Percentiles rank a stretch among this genome's conserved stretches.
Evolutionary conservation across 2,888 invertebrate genomes (phyloP).

Genomic region (Euspilapteryx auroguttella): DNA sequence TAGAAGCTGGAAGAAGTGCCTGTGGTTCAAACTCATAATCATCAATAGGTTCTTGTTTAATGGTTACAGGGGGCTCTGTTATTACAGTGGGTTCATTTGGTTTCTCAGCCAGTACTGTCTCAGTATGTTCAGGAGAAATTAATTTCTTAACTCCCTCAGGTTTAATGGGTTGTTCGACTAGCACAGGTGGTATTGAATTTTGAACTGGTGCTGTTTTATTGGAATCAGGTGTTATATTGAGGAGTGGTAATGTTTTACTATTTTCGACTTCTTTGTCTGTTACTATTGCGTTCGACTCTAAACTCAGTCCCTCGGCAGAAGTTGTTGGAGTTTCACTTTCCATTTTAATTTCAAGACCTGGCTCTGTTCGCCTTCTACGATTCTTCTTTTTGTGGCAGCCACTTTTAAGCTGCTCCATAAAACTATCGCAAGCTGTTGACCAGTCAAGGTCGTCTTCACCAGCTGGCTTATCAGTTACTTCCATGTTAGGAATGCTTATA

Average conservation of each 20-base stretch:
- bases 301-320: background rate
- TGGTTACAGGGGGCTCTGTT: background rate
- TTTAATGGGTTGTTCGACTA: no score
- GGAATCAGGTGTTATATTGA: no score
- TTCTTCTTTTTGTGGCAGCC: constrained; percentile 61
- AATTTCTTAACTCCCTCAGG: background rate
- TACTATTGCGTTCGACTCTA: background rate
- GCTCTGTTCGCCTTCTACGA: constrained; percentile 56
- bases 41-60: constrained; percentile 37
- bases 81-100: background rate
- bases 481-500: constrained; percentile 14
- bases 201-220: no score
- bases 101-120: background rate
- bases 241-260: no score
- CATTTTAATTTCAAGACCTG: no score
- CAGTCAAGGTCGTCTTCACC: constrained; percentile 55
- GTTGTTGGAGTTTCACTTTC: background rate
- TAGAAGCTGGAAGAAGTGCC: constrained; percentile 17
- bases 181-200: no score
- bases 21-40: constrained; percentile 23
- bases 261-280: background rate
- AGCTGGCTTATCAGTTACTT: constrained; percentile 9
- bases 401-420: constrained; percentile 73
- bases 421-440: constrained; percentile 74
- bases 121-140: background rate